Percentiles rank a stretch among this genome's conserved stretches.
These are phyloP conservation scores for Corbicula japonica DNA, from an alignment of 2,888 invertebrate species.

Conservation along the genomic window DNA sequence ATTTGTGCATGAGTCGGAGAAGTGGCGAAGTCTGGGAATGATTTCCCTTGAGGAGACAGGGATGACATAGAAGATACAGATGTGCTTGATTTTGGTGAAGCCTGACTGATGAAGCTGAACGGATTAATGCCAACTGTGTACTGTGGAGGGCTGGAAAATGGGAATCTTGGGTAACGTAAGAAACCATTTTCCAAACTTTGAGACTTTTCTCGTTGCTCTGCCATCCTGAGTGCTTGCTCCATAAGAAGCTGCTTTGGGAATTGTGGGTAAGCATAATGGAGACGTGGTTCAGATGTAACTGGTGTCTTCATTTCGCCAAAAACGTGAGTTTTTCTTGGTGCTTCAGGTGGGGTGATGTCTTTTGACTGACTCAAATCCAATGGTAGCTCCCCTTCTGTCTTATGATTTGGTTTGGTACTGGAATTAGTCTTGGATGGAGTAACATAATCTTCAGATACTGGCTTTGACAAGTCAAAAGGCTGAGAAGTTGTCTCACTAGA, in stretches of 20 bases:
- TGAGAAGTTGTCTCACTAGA: conserved; percentile 53
- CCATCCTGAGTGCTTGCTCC: conserved; percentile 76
- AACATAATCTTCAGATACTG: conserved; percentile 45
- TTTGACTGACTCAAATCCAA: conserved; percentile 92
- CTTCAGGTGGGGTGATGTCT: conserved; percentile 87
- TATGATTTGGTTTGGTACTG: conserved; percentile 88
- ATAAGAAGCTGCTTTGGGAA: conserved; percentile 73
- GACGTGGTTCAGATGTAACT: conserved; percentile 85
- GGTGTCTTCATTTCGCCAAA: conserved; percentile 77
- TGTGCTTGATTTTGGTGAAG: conserved; percentile 68
- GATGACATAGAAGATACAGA: conserved; percentile 64
- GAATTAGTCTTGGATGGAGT: conserved; percentile 50
- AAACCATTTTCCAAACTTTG: conserved; percentile 76
- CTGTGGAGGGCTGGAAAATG: conserved; percentile 76
- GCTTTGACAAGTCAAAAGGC: conserved; percentile 78
- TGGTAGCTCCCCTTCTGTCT: conserved; percentile 86
- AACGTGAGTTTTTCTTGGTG: conserved; percentile 82
- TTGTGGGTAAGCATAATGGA: conserved; percentile 91
- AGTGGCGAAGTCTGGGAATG: conserved; percentile 50
- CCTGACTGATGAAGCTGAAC: conserved; percentile 75
- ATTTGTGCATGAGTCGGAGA: conserved; percentile 49
- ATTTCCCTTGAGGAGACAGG: conserved; percentile 58
- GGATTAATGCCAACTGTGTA: conserved; percentile 72
- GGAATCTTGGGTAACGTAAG: conserved; percentile 77
- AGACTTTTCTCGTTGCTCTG: conserved; percentile 81